phyloP scores from a whole-genome alignment of 1,140 invertebrate genomes.

The Cheumatopsyche charites region DNA sequence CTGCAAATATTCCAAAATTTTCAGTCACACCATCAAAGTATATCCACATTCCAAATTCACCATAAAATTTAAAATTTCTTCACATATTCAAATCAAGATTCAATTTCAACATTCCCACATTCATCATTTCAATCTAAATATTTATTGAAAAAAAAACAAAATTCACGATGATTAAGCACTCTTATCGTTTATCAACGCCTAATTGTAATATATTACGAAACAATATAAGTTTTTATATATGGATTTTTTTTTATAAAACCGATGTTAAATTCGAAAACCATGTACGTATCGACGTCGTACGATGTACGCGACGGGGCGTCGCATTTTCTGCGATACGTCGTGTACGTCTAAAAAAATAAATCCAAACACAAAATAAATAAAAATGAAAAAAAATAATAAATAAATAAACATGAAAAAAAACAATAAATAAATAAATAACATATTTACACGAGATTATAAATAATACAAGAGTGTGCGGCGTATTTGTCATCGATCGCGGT shows the following conservation, averaged over 20 bases:
- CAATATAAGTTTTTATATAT: not conserved
- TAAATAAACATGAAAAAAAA: not conserved
- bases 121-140: too few species aligned
- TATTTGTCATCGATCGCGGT: constrained; percentile 18
- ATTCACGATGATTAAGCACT: constrained; percentile 5
- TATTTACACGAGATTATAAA: not conserved
- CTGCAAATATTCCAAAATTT: too few species aligned
- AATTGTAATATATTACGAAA: constrained; percentile 25
- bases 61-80: too few species aligned
- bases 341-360: not conserved
- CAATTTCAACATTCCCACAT: too few species aligned
- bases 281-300: not conserved
- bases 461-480: not conserved
- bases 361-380: not conserved
- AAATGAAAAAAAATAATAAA: not conserved
- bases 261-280: not conserved
- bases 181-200: constrained; percentile 20
- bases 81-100: too few species aligned
- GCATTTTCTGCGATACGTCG: constrained; percentile 12
- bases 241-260: not conserved
- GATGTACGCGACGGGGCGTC: constrained; percentile 19
- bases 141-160: not conserved
- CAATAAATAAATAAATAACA: constrained; percentile 7
- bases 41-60: too few species aligned
- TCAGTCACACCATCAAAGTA: too few species aligned